Base-by-base conservation (phyloP, 2,888 invertebrate genomes). In the Kryphioiulus occultus region DNA sequence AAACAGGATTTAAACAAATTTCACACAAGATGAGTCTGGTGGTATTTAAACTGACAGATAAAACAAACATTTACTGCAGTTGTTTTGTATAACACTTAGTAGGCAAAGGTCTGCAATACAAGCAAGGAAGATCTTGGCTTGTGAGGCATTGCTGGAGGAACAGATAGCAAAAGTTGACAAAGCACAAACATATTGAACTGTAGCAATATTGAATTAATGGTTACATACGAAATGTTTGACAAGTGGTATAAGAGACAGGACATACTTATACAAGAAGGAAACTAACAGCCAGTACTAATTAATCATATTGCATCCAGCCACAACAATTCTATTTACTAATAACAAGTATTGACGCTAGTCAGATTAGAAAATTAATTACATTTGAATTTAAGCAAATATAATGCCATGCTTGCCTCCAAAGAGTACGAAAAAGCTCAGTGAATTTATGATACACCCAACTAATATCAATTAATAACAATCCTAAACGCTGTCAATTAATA, bases 251-350 rank as follows among this genome's bases (percentile, higher is more conserved):
- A 68, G 68, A 68, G 68, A 44, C 68, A 68, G 26, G n/a, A 68
- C 68, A 68, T 15, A 44, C 26, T 26, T 68, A 7, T 9, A 68
- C 26, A 68, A 68, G 68, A 68, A 68, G 68, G 68, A 68, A 68
- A 26, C 68, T 68, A 26, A 68, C 68, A 68, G 68, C 68, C 68
- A 68, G 12, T 26, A 68, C 68, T 68, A 68, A 26, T 68, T 68
- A 68, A 26, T 12, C n/a, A n/a, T 26, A 68, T 68, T 68, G 68
- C 68, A 68, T 26, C 68, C 68, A 68, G 68, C 68, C 68, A 68
- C 68, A 68, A 68, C 68, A 68, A 68, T 26, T 68, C 68, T 68
- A 68, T n/a, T 68, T 22, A 68, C 68, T 68, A 68, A 53, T 68
- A 68, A 68, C 68, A 68, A 68, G 68, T 68, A 68, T 22, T 68